Base-by-base conservation (phyloP, 1,140 invertebrate genomes). In the Doryteuthis pealeii region DNA sequence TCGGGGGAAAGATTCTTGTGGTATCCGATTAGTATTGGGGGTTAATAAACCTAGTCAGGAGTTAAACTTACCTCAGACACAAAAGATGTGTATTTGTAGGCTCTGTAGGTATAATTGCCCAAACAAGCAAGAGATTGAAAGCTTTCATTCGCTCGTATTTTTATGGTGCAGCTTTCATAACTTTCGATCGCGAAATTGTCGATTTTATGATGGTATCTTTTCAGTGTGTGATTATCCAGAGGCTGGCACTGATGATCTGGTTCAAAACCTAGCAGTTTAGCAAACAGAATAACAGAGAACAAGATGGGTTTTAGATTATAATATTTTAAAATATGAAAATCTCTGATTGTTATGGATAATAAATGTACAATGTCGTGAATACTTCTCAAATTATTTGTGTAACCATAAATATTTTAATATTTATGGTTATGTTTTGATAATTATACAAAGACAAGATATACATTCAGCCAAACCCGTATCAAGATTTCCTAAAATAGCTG, bases 41-140 rank as follows among this genome's bases (percentile, higher is more conserved):
- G n/a, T n/a, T n/a, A n/a, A n/a, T n/a, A n/a, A n/a, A n/a, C n/a
- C n/a, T n/a, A n/a, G n/a, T n/a, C n/a, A n/a, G n/a, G n/a, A n/a
- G n/a, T 4, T 62, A 26, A 10, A 18, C 74, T 71, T n/a, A 75
- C 74, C 33, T 75, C n/a, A 32, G 74, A 75, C 1, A 75, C 58
- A 40, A 71, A 30, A 5, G 74, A 71, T 31, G 26, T 71, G 43
- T 75, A 54, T 45, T 15, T 43, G 22, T 49, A 31, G 4, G 65
- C 45, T 12, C 5, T 18, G 54, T 75, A 75, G 22, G 71, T 15
- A 31, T 71, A 71, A 40, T 69, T 70, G 28, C 54, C 30, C 26
- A 49, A 2, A 67, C 74, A 75, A 5, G 33, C 6, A 8, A 62
- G 1, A 18, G 18, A n/a, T n/a, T 6, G 54, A 6, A 28, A 28